Conservation (phyloP, 2,113 vertebrate species). For the Pristiophorus japonicus region DNA sequence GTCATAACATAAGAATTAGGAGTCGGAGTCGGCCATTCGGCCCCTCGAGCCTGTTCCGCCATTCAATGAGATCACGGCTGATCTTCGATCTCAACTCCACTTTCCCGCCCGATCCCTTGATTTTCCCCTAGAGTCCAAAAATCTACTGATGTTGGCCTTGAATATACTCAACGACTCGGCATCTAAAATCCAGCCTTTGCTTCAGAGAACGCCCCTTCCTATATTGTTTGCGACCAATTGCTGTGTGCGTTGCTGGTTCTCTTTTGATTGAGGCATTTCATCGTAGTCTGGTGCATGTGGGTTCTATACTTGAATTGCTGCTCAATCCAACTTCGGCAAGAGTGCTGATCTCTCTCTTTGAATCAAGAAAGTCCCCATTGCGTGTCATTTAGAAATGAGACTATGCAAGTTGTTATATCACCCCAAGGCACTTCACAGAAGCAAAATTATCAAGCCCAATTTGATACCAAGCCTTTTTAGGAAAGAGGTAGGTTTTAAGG, state of each 20-base stretch:
- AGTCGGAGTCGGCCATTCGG: no score
- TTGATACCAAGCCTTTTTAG: background rate
- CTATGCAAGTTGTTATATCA: no score
- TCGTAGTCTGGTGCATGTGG: background rate
- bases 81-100: no score
- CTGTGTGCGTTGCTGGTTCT: background rate
- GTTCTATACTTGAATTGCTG: background rate
- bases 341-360: background rate
- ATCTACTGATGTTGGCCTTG: no score
- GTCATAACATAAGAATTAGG: no score
- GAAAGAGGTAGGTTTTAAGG: no score
- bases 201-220: background rate
- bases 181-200: no score
- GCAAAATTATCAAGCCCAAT: background rate
- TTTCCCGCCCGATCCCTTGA: no score
- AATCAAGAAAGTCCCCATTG: background rate
- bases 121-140: no score
- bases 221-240: background rate
- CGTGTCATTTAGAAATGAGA: background rate
- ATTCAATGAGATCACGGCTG: no score
- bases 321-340: background rate
- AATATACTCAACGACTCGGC: no score
- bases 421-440: background rate
- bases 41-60: no score
- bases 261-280: background rate